A percentile compares a stretch with the other conserved stretches of the same genome.
phyloP scores from a whole-genome alignment of 2,888 invertebrate species.

The Melanostoma scalare region DNA sequence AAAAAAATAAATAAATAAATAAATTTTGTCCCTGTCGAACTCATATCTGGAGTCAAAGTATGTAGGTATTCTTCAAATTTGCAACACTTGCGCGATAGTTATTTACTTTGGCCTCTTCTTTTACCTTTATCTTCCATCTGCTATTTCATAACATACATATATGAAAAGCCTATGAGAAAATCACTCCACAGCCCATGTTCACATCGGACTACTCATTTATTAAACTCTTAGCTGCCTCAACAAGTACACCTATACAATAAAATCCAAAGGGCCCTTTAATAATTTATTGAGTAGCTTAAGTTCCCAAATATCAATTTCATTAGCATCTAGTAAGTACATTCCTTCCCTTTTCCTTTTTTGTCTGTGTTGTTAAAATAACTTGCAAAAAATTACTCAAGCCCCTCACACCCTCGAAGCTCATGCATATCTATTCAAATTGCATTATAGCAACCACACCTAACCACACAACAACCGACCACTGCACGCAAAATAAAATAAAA shows the following conservation, averaged over 20 bases:
- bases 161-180: too few relatives aligned
- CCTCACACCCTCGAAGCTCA: constrained; percentile 16
- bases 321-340: not conserved
- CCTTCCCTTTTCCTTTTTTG: not conserved
- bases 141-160: too few relatives aligned
- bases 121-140: too few relatives aligned
- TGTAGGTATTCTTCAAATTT: too few relatives aligned
- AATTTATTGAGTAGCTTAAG: not conserved
- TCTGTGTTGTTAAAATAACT: not conserved
- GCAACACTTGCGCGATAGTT: too few relatives aligned
- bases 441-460: constrained; percentile 27
- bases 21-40: too few relatives aligned
- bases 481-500: constrained; percentile 38
- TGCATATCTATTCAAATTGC: constrained; percentile 36
- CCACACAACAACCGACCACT: constrained; percentile 12
- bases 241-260: not conserved
- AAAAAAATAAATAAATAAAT: too few relatives aligned
- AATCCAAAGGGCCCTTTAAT: not conserved
- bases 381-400: constrained; percentile 20
- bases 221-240: not conserved
- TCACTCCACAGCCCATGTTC: too few relatives aligned
- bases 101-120: too few relatives aligned
- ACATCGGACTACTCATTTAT: too few relatives aligned
- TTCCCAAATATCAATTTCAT: constrained; percentile 8
- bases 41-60: too few relatives aligned